Evolutionary conservation across 2,888 invertebrate genomes (phyloP).

Genomic region (Apamea crenata): DNA sequence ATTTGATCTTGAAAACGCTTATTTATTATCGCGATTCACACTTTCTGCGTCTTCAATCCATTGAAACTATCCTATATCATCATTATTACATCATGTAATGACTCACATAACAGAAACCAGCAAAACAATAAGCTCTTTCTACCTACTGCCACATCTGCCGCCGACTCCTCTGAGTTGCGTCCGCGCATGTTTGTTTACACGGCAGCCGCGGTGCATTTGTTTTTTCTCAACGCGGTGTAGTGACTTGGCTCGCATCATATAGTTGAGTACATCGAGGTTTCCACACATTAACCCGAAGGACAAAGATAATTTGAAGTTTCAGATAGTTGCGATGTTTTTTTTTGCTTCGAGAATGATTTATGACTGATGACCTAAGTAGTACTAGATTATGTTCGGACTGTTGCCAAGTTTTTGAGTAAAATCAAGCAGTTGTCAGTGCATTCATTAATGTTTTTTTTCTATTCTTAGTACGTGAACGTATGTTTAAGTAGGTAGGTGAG

Average conservation of each 20-base stretch:
- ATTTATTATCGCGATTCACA: neutral
- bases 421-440: slow-evolving; percentile 19
- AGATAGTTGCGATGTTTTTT: slow-evolving; percentile 13
- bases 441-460: slow-evolving; percentile 25
- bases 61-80: neutral
- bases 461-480: neutral
- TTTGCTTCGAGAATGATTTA: slow-evolving; percentile 37
- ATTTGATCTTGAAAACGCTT: neutral
- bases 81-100: neutral
- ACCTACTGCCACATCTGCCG: slow-evolving; percentile 68
- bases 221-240: slow-evolving; percentile 79
- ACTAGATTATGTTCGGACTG: neutral
- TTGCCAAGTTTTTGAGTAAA: slow-evolving; percentile 24
- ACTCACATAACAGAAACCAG: neutral
- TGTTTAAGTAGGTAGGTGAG: neutral
- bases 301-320: slow-evolving; percentile 23
- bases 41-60: neutral
- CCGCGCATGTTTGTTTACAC: slow-evolving; percentile 81
- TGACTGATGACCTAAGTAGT: slow-evolving; percentile 8
- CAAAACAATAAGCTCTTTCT: slow-evolving; percentile 11
- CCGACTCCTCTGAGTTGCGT: slow-evolving; percentile 49
- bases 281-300: slow-evolving; percentile 50
- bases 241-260: slow-evolving; percentile 74
- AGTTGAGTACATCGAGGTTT: slow-evolving; percentile 69
- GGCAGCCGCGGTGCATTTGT: slow-evolving; percentile 81